Conservation (phyloP, 2,113 vertebrate genomes). For the Crotophaga sulcirostris region DNA sequence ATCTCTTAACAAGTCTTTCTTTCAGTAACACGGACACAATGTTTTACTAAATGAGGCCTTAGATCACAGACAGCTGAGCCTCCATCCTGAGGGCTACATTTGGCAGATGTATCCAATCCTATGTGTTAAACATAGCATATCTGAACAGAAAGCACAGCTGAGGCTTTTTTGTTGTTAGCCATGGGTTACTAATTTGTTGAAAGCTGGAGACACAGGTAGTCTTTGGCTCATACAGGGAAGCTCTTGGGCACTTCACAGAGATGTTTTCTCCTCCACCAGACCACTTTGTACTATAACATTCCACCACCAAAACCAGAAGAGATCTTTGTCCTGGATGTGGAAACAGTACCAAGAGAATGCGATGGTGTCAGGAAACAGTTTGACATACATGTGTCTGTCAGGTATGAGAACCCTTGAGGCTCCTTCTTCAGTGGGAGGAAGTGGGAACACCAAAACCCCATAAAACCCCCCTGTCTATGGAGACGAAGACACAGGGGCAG, state of each 20-base stretch:
- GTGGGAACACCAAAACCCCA: not conserved
- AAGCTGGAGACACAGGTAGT: not conserved
- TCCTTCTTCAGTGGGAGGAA: not conserved
- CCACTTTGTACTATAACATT: conserved; percentile 40
- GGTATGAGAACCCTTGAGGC: conserved; percentile 3
- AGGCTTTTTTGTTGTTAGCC: not conserved
- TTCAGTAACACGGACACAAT: not conserved
- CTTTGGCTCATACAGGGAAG: not conserved
- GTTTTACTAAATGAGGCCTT: not conserved
- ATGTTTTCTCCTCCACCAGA: conserved; percentile 3
- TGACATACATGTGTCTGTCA: conserved; percentile 24
- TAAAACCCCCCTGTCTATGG: not conserved
- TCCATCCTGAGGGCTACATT: not conserved
- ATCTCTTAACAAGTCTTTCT: not conserved
- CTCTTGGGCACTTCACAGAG: not conserved
- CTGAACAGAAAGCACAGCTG: not conserved
- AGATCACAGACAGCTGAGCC: not conserved
- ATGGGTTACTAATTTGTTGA: not conserved
- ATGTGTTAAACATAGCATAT: not conserved
- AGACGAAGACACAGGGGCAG: not conserved
- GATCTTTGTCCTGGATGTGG: conserved; percentile 33
- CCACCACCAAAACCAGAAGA: not conserved
- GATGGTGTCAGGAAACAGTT: not conserved
- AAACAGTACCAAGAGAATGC: not conserved
- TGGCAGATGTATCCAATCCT: not conserved